Conservation (phyloP, 2,888 invertebrate species). For the Lobophora halterata region DNA sequence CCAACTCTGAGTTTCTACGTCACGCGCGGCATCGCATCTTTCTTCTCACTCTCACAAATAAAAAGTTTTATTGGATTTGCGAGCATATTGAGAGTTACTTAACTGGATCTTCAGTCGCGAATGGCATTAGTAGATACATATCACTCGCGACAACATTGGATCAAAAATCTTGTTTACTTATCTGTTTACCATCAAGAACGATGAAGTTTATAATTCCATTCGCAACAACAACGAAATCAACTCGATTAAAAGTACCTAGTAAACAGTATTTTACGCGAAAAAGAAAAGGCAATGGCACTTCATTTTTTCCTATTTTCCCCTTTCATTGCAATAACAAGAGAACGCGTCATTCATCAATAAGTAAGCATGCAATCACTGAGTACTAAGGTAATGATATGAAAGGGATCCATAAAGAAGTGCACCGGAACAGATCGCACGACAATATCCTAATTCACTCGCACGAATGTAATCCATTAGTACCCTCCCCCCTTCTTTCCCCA, state of each 20-base stretch:
- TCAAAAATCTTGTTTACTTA: background rate
- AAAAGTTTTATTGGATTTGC: conserved; percentile 32
- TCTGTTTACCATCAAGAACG: no score
- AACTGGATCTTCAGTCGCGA: conserved; percentile 13
- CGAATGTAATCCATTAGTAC: conserved; percentile 80
- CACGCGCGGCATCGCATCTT: conserved; percentile 43
- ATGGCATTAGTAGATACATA: no score
- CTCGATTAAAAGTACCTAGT: no score
- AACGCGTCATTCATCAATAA: conserved; percentile 41
- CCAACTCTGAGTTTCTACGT: conserved; percentile 51
- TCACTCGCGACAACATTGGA: no score
- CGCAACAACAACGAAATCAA: no score
- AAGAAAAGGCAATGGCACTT: conserved; percentile 3
- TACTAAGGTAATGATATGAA: conserved; percentile 41
- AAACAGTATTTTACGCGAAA: no score
- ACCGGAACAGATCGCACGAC: conserved; percentile 77
- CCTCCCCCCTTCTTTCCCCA: conserved; percentile 40
- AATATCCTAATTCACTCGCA: conserved; percentile 80
- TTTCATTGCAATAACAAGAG: conserved; percentile 19
- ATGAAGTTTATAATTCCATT: no score
- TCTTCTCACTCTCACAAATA: conserved; percentile 41
- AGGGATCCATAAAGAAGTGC: conserved; percentile 69
- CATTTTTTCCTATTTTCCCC: conserved; percentile 15
- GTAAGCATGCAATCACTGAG: conserved; percentile 47
- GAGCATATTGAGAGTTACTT: conserved; percentile 17